Evolutionary conservation across 2,113 vertebrate genomes (phyloP).

Genomic region (Coptodon rendalli): DNA sequence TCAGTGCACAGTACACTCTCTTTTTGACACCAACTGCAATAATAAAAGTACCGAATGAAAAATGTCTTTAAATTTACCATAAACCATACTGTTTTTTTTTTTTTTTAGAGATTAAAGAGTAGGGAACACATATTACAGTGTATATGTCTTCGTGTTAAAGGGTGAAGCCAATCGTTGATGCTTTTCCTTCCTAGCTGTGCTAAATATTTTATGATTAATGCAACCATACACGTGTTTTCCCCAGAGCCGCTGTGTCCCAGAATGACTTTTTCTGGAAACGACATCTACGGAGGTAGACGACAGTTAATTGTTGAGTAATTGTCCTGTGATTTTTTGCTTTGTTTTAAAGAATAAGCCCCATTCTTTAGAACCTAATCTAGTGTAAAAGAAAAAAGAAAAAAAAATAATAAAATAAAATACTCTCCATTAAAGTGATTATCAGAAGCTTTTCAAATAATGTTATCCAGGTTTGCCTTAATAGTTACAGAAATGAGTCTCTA

Average conservation of each 20-base stretch:
- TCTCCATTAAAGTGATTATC: not conserved
- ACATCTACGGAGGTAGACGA: not conserved
- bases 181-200: not conserved
- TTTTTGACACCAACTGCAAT: not conserved
- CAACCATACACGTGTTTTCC: not conserved
- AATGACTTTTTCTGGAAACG: not conserved
- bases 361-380: not conserved
- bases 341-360: not conserved
- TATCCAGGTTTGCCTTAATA: not conserved
- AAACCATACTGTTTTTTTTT: not conserved
- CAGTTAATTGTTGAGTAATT: not conserved
- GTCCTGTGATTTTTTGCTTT: not conserved
- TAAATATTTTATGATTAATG: slow-evolving; percentile 16
- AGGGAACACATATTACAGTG: not conserved
- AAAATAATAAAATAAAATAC: not conserved
- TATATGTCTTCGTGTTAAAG: not conserved
- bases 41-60: not conserved
- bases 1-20: not conserved
- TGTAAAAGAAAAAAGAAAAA: not conserved
- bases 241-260: not conserved
- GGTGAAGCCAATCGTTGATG: not conserved
- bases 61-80: not conserved
- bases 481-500: not conserved
- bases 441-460: not conserved
- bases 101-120: not conserved